phyloP scores from a whole-genome alignment of 2,113 vertebrate genomes.

The Columbina picui region DNA sequence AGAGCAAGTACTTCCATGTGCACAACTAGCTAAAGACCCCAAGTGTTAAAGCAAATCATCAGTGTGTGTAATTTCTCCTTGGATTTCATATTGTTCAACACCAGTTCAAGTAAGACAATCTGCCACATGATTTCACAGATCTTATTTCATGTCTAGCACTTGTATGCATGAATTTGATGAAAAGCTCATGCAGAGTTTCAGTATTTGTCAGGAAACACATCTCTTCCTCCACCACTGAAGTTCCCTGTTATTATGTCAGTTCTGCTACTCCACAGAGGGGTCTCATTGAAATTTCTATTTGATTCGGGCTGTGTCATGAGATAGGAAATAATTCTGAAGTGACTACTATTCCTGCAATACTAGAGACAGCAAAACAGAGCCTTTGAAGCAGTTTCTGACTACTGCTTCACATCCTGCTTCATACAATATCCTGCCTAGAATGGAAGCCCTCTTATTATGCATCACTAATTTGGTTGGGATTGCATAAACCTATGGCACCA shows the following conservation, averaged over 20 bases:
- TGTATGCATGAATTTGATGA: background rate
- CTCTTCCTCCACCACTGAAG: background rate
- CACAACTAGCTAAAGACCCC: background rate
- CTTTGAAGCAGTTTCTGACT: background rate
- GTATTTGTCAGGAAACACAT: background rate
- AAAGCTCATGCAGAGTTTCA: background rate
- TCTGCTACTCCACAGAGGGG: background rate
- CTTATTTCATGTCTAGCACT: background rate
- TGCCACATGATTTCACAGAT: background rate
- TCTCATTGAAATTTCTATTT: background rate
- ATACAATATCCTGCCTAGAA: background rate
- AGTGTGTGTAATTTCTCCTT: background rate
- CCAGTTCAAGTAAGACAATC: background rate
- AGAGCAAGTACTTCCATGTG: background rate
- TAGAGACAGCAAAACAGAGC: background rate
- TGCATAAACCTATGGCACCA: constrained; percentile 46
- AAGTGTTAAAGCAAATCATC: background rate
- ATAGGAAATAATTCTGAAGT: background rate
- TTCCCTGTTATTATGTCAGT: background rate
- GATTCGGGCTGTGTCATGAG: background rate
- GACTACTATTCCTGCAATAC: background rate
- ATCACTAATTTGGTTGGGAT: background rate
- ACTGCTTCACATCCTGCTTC: background rate
- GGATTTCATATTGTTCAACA: background rate
- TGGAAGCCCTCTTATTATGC: background rate